Conservation (phyloP, 2,113 vertebrate species). For the Salvelinus sp. region DNA sequence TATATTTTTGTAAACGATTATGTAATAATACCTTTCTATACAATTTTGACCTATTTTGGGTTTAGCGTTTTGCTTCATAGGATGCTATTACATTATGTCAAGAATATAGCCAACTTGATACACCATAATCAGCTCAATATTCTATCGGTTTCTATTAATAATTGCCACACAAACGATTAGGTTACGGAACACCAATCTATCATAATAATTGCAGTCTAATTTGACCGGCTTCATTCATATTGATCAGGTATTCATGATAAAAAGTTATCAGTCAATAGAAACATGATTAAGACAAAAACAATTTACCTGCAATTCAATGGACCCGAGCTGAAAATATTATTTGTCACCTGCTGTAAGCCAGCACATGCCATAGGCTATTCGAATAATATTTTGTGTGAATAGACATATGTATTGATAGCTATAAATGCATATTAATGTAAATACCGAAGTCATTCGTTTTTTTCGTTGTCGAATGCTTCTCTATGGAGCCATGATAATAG, state of each 20-base stretch:
- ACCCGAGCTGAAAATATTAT: neutral
- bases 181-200: neutral
- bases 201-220: too few relatives aligned
- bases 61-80: too few relatives aligned
- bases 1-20: too few relatives aligned
- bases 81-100: too few relatives aligned
- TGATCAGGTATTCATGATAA: too few relatives aligned
- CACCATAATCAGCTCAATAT: too few relatives aligned
- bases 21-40: too few relatives aligned
- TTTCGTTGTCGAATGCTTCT: neutral
- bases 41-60: too few relatives aligned
- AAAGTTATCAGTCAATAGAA: neutral
- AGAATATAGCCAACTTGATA: too few relatives aligned
- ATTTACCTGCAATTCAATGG: neutral
- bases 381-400: neutral
- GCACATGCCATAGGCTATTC: neutral
- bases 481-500: neutral
- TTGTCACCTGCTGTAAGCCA: neutral
- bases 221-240: too few relatives aligned
- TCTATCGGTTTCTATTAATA: too few relatives aligned
- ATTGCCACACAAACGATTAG: neutral
- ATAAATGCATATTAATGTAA: neutral
- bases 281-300: neutral
- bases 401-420: neutral
- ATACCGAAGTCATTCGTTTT: neutral